phyloP scores from a whole-genome alignment of 1,140 invertebrate species.

The Lepidurus packardi region DNA sequence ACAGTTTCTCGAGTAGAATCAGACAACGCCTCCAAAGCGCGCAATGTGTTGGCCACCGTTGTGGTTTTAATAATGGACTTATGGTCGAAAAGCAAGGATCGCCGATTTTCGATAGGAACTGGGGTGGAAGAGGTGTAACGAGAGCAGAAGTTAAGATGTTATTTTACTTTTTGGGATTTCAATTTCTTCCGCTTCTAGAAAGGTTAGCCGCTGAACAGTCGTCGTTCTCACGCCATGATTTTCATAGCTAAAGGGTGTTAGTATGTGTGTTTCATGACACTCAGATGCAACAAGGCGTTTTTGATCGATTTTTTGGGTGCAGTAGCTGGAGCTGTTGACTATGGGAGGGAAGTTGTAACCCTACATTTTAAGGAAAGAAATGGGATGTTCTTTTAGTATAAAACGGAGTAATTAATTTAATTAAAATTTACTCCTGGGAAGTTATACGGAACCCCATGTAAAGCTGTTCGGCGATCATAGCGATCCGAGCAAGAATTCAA shows the following conservation, averaged over 20 bases:
- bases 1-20: conserved; percentile 29
- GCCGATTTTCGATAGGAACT: background rate
- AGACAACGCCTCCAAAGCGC: conserved; percentile 30
- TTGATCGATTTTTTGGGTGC: conserved; percentile 68
- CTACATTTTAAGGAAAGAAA: conserved; percentile 40
- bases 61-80: background rate
- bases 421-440: conserved; percentile 58
- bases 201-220: conserved; percentile 44
- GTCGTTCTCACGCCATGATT: conserved; percentile 46
- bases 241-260: conserved; percentile 63
- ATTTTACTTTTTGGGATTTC: conserved; percentile 30
- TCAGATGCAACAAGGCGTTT: conserved; percentile 64
- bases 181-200: conserved; percentile 25
- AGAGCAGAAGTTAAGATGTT: conserved; percentile 36
- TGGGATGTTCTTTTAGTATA: background rate
- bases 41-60: conserved; percentile 25
- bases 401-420: conserved; percentile 16
- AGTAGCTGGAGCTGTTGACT: conserved; percentile 66
- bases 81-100: conserved; percentile 28
- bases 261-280: conserved; percentile 67
- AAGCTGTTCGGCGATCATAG: conserved; percentile 67
- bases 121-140: background rate
- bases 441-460: conserved; percentile 70
- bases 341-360: conserved; percentile 63
- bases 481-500: conserved; percentile 64